Conservation (phyloP, 35 echinoderm and acorn worm genomes). For the Lytechinus variegatus region DNA sequence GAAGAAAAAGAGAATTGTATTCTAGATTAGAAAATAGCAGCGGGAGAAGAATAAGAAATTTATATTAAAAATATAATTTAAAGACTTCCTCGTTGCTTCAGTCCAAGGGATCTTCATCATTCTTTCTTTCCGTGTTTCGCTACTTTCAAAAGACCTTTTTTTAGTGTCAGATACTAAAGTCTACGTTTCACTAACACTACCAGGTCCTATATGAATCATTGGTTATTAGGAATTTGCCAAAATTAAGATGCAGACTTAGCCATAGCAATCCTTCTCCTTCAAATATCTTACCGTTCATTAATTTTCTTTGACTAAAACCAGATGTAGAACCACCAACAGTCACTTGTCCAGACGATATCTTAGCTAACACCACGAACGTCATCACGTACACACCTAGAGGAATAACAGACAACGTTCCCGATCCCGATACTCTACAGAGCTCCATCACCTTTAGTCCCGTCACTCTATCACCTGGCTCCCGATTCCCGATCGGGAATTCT, state of each 20-base stretch:
- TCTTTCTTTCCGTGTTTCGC: too few relatives aligned
- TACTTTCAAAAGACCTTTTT: background rate
- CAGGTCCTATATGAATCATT: too few relatives aligned
- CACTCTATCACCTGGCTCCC: background rate
- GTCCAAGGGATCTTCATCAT: too few relatives aligned
- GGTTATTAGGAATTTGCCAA: background rate
- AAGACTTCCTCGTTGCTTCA: too few relatives aligned
- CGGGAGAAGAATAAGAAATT: too few relatives aligned
- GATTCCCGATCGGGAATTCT: background rate
- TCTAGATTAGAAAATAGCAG: too few relatives aligned
- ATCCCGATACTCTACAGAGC: background rate
- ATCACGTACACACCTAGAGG: background rate
- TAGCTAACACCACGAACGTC: background rate
- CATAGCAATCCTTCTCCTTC: too few relatives aligned
- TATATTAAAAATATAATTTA: too few relatives aligned
- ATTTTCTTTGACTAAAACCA: background rate
- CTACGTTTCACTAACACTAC: too few relatives aligned
- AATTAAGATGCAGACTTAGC: background rate
- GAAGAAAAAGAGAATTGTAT: too few relatives aligned
- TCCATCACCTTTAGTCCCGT: background rate
- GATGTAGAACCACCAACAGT: background rate
- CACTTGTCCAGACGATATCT: background rate
- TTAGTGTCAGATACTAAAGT: background rate
- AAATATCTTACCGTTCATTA: too few relatives aligned
- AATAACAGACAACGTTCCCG: constrained; percentile 19